Base-by-base conservation (phyloP, 2,888 invertebrate genomes). In the Metalampra italica region DNA sequence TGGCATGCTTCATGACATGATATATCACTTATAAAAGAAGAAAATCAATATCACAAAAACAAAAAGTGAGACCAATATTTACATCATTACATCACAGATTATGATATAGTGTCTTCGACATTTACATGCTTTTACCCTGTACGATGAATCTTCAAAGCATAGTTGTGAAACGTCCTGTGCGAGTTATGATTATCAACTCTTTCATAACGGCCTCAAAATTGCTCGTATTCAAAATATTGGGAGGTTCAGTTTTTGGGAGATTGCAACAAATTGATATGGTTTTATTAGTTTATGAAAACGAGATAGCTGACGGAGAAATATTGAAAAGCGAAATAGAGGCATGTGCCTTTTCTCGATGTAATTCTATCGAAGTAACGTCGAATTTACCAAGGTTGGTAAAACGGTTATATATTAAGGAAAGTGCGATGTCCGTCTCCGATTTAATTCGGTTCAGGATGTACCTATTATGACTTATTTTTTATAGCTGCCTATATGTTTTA, bases 131-230 rank as follows among this genome's bases (percentile, higher is more conserved):
- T 11, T 34, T 7, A 4, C 9, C 4, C 30, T 12, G 36, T 42
- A 46, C 47, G 46, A 85, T 86, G 85, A 82, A 86, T 72, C 74
- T 84, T 15, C 75, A 79, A 62, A 64, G 54, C 22, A 54, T 52
- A 11, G 53, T 62, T 39, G 49, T 61, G 30, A 43, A 60, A 22
- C 47, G 62, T 36, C 76, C 82, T 39, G n/a, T 84, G 53, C 77
- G 63, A 66, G 76, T 87, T 47, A 52, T 83, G 45, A 46, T 87
- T 29, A 63, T 80, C 43, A 86, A 87, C 64, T 76, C 86, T 7
- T 66, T 85, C 22, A 52, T 63, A 14, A 60, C 71, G 7, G 64
- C 77, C 30, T 69, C 78, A 32, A 68, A 74, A 54, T 59, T 86
- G 57, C 47, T 71, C 38, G 63, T 73, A 14, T 51, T 68, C 30